Conservation (phyloP, 2,113 vertebrate genomes). For the Alligator mississippiensis region DNA sequence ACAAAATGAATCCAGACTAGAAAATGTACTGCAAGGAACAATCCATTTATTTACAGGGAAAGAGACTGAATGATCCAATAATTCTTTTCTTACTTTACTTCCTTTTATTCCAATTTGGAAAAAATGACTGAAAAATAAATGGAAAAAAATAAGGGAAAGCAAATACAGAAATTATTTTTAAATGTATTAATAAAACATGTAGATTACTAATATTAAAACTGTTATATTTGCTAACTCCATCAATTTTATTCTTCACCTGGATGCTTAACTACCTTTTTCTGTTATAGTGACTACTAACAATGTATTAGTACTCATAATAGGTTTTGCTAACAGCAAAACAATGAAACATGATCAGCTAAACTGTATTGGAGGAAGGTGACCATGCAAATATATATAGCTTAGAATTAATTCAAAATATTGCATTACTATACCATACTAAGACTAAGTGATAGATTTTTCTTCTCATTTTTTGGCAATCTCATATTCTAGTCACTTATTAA, state of each 20-base stretch:
- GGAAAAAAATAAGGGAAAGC: background rate
- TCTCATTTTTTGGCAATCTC: background rate
- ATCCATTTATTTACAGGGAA: no score
- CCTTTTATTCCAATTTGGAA: background rate
- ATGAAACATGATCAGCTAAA: background rate
- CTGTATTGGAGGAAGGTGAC: background rate
- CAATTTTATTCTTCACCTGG: background rate
- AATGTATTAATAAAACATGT: background rate
- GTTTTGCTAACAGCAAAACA: no score
- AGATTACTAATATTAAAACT: background rate
- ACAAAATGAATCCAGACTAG: no score
- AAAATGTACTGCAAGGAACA: no score
- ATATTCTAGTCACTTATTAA: background rate
- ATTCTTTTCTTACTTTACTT: background rate
- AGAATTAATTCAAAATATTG: rapidly evolving
- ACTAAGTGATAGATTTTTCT: background rate
- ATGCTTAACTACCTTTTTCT: background rate
- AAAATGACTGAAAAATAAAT: background rate
- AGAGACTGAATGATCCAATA: background rate
- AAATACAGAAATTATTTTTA: background rate
- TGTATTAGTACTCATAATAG: no score
- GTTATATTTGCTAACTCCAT: background rate
- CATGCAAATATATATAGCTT: background rate
- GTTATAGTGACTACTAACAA: background rate
- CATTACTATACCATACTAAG: background rate